phyloP scores from a whole-genome alignment of 2,888 invertebrate species.

The Drosophila peninsularis region DNA sequence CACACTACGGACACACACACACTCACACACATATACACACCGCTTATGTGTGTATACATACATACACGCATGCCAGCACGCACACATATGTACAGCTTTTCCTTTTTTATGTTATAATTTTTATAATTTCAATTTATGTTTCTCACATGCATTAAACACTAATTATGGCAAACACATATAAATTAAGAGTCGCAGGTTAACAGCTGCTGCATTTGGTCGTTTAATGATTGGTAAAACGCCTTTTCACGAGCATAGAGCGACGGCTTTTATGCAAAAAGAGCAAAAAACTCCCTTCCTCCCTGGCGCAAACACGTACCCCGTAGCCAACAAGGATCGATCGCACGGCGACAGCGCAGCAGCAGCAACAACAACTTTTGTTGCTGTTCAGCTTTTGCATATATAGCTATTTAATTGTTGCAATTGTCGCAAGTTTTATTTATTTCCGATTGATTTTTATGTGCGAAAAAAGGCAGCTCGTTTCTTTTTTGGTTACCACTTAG shows the following conservation, averaged over 20 bases:
- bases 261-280: conserved; percentile 75
- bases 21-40: conserved; percentile 30
- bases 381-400: conserved; percentile 69
- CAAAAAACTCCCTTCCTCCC: conserved; percentile 57
- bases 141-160: conserved; percentile 43
- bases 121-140: conserved; percentile 51
- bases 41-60: conserved; percentile 38
- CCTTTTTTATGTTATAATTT: conserved; percentile 61
- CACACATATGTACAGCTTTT: conserved; percentile 64
- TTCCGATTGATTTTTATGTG: conserved; percentile 66
- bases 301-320: conserved; percentile 67
- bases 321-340: conserved; percentile 69
- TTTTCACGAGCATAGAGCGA: conserved; percentile 62
- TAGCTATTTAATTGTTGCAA: conserved; percentile 47
- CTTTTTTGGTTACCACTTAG: conserved; percentile 57
- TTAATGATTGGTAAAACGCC: conserved; percentile 47
- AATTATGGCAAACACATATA: conserved; percentile 47
- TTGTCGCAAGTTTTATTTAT: conserved; percentile 57
- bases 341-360: conserved; percentile 73
- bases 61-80: conserved; percentile 59
- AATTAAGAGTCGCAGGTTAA: conserved; percentile 39
- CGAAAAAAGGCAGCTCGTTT: conserved; percentile 62
- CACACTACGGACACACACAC: conserved; percentile 18
- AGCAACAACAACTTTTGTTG: conserved; percentile 70
- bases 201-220: conserved; percentile 57